These are phyloP conservation scores for Drosophila sturtevanti DNA, from an alignment of 1,140 invertebrate species.

Conservation along the genomic window DNA sequence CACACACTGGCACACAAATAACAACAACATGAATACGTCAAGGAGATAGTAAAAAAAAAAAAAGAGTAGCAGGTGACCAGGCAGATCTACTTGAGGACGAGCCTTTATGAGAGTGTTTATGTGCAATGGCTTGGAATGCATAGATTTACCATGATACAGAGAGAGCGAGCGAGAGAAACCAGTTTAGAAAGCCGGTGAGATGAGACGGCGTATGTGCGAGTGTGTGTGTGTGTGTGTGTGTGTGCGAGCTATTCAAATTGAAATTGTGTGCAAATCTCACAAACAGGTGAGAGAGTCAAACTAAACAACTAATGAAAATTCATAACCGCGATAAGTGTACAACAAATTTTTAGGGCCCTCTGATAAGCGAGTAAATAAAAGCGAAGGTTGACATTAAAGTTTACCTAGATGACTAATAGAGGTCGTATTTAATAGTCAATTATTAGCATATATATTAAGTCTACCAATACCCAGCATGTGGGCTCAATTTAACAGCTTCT, in stretches of 20 bases:
- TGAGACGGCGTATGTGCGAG: neutral
- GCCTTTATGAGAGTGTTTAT: slow-evolving; percentile 5
- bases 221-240: neutral
- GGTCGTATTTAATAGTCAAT: no score
- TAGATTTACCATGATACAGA: slow-evolving; percentile 15
- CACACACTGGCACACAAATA: neutral
- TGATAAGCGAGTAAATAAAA: slow-evolving; percentile 30
- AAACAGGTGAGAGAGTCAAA: slow-evolving; percentile 11
- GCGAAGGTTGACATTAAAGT: neutral
- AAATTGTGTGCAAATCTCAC: slow-evolving; percentile 33
- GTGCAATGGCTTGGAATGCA: slow-evolving; percentile 53
- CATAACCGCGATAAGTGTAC: slow-evolving; percentile 41
- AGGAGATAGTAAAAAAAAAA: neutral
- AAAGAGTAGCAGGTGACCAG: slow-evolving; percentile 28
- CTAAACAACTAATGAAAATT: slow-evolving; percentile 36
- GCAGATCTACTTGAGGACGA: neutral
- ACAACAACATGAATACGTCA: neutral
- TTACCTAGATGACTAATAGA: no score
- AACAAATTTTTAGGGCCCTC: slow-evolving; percentile 7
- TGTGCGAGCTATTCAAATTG: slow-evolving; percentile 3
- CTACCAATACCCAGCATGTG: no score
- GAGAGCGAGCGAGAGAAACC: slow-evolving; percentile 24
- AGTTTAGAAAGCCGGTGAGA: slow-evolving; percentile 44
- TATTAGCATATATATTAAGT: no score
- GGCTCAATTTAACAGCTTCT: no score